Conservation (phyloP, 2,888 invertebrate genomes). For the Aricia artaxerxes region DNA sequence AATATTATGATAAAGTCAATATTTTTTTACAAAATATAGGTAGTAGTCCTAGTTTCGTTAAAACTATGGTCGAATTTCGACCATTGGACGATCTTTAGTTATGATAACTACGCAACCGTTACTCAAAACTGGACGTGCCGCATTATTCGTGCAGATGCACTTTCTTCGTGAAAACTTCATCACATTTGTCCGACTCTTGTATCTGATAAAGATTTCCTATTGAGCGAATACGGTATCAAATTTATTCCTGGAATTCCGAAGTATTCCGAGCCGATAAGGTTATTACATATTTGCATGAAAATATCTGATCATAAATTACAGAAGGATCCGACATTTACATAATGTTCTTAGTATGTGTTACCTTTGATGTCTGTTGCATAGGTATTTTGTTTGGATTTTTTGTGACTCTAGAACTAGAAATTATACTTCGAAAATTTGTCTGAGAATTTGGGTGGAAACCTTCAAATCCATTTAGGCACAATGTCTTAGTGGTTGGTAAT, state of each 20-base stretch:
- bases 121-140: no score
- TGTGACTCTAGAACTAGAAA: background rate
- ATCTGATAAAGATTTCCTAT: background rate
- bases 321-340: conserved; percentile 8
- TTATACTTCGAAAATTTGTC: background rate
- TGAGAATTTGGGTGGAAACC: no score
- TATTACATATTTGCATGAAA: conserved; percentile 7
- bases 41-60: no score
- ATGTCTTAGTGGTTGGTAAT: no score
- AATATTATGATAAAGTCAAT: no score
- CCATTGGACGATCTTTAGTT: no score
- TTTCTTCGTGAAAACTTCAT: background rate
- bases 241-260: conserved; percentile 3
- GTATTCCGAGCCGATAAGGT: conserved; percentile 14
- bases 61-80: no score
- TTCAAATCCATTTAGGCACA: no score
- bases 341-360: conserved; percentile 2
- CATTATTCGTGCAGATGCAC: no score
- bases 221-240: background rate
- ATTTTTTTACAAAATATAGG: no score
- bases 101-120: no score
- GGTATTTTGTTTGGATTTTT: background rate
- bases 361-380: background rate
- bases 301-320: conserved; percentile 17
- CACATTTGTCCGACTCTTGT: background rate